Percentiles rank a stretch among this genome's conserved stretches.
Evolutionary conservation across 2,113 vertebrate genomes (phyloP).

Genomic region (Paracanthobrama guichenoti): DNA sequence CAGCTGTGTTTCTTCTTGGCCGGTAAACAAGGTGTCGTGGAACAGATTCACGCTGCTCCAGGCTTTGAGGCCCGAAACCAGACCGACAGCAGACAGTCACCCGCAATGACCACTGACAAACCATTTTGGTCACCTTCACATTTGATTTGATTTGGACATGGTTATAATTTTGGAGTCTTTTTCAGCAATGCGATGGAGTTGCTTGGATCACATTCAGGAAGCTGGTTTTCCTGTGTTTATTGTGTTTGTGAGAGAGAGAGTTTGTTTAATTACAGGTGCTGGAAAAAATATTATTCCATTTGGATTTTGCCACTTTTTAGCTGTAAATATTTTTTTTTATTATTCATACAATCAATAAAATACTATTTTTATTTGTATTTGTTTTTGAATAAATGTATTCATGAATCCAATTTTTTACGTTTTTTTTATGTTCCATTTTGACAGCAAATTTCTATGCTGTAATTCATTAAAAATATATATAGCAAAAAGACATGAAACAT

Average conservation of each 20-base stretch:
- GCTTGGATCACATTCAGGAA: slow-evolving; percentile 37
- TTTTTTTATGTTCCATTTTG: background rate
- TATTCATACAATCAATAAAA: too few species aligned
- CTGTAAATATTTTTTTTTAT: background rate
- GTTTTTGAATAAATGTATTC: background rate
- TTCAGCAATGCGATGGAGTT: slow-evolving; percentile 35
- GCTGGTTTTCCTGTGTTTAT: slow-evolving; percentile 21
- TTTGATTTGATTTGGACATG: slow-evolving; percentile 10
- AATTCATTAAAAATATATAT: background rate
- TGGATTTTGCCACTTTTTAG: background rate
- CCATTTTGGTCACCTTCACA: slow-evolving; percentile 6
- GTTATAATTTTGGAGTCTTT: slow-evolving; percentile 2
- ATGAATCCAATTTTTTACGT: background rate
- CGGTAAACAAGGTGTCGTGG: slow-evolving; percentile 50
- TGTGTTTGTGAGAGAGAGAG: slow-evolving; percentile 36
- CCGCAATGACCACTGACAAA: background rate
- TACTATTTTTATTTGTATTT: background rate
- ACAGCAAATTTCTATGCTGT: background rate
- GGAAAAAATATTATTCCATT: slow-evolving; percentile 63
- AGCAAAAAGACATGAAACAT: too few species aligned
- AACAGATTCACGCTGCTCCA: slow-evolving; percentile 56
- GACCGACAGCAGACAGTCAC: slow-evolving; percentile 52
- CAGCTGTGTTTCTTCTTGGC: slow-evolving; percentile 49
- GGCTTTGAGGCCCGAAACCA: slow-evolving; percentile 57
- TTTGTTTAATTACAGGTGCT: slow-evolving; percentile 40